These are phyloP conservation scores for Sceliomorpha sp. DNA, from an alignment of 2,888 invertebrate genomes.

Conservation along the genomic window DNA sequence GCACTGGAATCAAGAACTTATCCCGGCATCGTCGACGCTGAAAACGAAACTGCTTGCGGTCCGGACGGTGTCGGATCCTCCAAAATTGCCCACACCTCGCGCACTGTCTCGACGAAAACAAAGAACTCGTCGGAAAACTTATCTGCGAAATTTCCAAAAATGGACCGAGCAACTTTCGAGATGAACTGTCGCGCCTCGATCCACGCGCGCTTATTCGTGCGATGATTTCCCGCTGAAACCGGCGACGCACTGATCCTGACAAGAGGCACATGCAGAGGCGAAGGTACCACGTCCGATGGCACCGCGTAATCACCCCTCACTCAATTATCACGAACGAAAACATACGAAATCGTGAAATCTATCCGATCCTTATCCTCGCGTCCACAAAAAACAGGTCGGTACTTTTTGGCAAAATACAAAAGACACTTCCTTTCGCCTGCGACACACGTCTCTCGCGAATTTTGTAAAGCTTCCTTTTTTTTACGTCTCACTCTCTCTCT, in stretches of 20 bases:
- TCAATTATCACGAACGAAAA: slow-evolving; percentile 1
- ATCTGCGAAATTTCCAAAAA: slow-evolving; percentile 7
- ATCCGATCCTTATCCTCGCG: slow-evolving; percentile 6
- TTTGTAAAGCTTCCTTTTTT: slow-evolving; percentile 11
- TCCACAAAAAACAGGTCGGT: slow-evolving; percentile 4
- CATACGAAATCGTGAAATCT: background rate
- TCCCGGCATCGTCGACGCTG: too few relatives aligned
- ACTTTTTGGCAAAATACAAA: too few relatives aligned
- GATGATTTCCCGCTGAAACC: slow-evolving; percentile 16
- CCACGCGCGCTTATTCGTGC: background rate
- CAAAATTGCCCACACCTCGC: slow-evolving; percentile 4
- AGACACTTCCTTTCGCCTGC: background rate
- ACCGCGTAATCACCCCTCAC: slow-evolving; percentile 37
- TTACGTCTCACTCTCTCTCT: background rate
- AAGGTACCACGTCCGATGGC: slow-evolving; percentile 9
- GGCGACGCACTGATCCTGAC: slow-evolving; percentile 13
- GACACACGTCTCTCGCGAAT: slow-evolving; percentile 7
- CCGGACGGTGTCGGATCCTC: too few relatives aligned
- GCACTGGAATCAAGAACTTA: too few relatives aligned
- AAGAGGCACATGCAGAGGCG: slow-evolving; percentile 12
- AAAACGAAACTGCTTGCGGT: too few relatives aligned
- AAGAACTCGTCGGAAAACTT: too few relatives aligned
- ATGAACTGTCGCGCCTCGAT: background rate
- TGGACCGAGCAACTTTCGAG: slow-evolving; percentile 5
- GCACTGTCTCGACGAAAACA: too few relatives aligned